Conservation (phyloP, 2,888 invertebrate species). For the Pristionchus fissidentatus region DNA sequence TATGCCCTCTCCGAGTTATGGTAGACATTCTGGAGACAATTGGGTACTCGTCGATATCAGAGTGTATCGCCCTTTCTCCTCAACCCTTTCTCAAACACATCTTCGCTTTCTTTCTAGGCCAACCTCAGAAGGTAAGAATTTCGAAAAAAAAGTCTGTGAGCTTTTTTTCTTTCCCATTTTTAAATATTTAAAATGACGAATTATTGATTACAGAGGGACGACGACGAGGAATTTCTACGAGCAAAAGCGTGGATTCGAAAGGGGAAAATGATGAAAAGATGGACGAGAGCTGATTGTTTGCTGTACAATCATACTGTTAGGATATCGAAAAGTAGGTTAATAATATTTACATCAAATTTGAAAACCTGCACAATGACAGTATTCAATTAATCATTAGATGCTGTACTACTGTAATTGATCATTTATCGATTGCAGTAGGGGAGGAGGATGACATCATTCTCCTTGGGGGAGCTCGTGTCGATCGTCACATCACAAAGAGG, state of each 20-base stretch:
- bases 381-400: too few relatives aligned
- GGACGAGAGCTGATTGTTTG: conserved; percentile 57
- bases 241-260: conserved; percentile 58
- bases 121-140: conserved; percentile 41
- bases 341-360: neutral
- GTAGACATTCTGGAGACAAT: conserved; percentile 34
- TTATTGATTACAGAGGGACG: conserved; percentile 4
- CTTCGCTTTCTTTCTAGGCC: conserved; percentile 47
- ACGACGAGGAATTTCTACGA: conserved; percentile 53
- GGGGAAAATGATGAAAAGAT: conserved; percentile 59
- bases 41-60: conserved; percentile 40
- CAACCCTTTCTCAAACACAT: conserved; percentile 46
- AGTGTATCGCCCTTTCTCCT: conserved; percentile 8
- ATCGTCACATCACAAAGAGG: conserved; percentile 30
- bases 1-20: conserved; percentile 16
- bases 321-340: conserved; percentile 56
- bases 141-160: neutral
- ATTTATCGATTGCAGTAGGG: conserved; percentile 18
- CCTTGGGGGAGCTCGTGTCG: conserved; percentile 3
- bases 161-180: neutral
- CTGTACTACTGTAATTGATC: neutral
- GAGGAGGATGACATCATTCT: conserved; percentile 47
- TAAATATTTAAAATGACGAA: neutral
- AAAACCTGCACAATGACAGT: too few relatives aligned
- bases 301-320: conserved; percentile 62